phyloP scores from a whole-genome alignment of 2,888 invertebrate genomes.

The Nomada goodeniana region DNA sequence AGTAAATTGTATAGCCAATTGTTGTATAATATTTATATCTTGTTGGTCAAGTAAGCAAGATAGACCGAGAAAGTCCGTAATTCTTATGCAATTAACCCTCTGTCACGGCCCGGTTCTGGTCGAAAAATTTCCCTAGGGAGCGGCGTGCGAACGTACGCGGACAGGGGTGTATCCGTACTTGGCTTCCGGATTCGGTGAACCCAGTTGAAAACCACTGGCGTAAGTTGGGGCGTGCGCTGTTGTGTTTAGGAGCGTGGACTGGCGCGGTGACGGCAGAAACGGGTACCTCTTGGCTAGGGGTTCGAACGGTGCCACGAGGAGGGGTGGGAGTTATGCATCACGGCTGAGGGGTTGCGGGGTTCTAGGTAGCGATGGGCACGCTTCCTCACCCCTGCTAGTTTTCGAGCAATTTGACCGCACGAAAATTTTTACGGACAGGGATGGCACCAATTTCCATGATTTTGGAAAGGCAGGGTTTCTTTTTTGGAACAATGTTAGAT shows the following conservation, averaged over 20 bases:
- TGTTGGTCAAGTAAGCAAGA: too few species aligned
- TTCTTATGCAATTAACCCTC: slow-evolving; percentile 49
- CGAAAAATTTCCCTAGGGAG: slow-evolving; percentile 60
- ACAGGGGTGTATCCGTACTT: neutral
- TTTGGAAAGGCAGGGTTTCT: neutral
- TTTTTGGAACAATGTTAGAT: neutral
- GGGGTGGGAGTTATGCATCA: slow-evolving; percentile 40
- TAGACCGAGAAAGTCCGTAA: slow-evolving; percentile 10
- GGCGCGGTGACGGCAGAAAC: slow-evolving; percentile 62
- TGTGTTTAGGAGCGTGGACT: slow-evolving; percentile 65
- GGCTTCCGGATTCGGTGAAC: slow-evolving; percentile 4
- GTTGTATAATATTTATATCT: too few species aligned
- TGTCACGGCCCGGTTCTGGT: slow-evolving; percentile 41
- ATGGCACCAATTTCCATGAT: neutral
- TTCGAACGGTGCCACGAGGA: slow-evolving; percentile 53
- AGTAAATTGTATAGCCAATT: too few species aligned
- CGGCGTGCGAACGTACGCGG: neutral
- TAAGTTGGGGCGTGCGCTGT: slow-evolving; percentile 62
- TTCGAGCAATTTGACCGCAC: slow-evolving; percentile 24
- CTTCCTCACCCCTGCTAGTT: slow-evolving; percentile 17
- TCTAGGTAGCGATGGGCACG: slow-evolving; percentile 40
- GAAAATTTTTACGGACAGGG: neutral
- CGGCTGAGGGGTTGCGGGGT: slow-evolving; percentile 43
- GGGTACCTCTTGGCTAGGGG: slow-evolving; percentile 57
- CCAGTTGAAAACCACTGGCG: slow-evolving; percentile 48